Percentiles rank a stretch among this genome's conserved stretches.
phyloP scores from a whole-genome alignment of 2,888 invertebrate species.

The Zaprionus obscuricornis region DNA sequence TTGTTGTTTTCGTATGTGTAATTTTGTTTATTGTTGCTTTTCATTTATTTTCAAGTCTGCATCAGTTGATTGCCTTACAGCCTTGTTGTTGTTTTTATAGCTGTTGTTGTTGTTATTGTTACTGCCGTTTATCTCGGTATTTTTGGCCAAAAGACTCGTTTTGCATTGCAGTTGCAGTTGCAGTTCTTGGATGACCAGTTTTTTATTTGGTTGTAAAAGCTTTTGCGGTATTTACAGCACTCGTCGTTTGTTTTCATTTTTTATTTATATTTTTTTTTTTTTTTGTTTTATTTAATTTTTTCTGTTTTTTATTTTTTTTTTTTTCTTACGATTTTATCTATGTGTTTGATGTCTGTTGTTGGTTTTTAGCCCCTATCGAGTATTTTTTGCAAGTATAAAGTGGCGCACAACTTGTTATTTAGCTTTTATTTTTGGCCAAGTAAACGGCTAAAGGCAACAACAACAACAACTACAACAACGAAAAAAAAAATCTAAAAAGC shows the following conservation, averaged over 20 bases:
- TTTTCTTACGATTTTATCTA: slow-evolving; percentile 24
- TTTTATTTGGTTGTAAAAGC: slow-evolving; percentile 27
- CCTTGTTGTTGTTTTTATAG: slow-evolving; percentile 26
- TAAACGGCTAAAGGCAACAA: slow-evolving; percentile 30
- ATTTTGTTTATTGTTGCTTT: slow-evolving; percentile 12
- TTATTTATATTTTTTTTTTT: slow-evolving; percentile 19
- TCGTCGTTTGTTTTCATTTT: slow-evolving; percentile 17
- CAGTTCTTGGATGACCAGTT: slow-evolving; percentile 76
- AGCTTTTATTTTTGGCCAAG: slow-evolving; percentile 45
- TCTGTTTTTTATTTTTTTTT: slow-evolving; percentile 31
- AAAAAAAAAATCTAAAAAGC: slow-evolving; percentile 12
- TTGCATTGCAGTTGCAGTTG: slow-evolving; percentile 47
- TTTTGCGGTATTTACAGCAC: slow-evolving; percentile 59
- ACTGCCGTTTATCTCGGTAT: slow-evolving; percentile 18
- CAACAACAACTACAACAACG: not conserved
- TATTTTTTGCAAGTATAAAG: slow-evolving; percentile 24
- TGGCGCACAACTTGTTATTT: slow-evolving; percentile 48
- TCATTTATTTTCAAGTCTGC: slow-evolving; percentile 51
- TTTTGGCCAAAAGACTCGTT: slow-evolving; percentile 61
- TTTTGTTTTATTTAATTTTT: slow-evolving; percentile 24
- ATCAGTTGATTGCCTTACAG: slow-evolving; percentile 51
- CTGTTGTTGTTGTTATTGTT: slow-evolving; percentile 7
- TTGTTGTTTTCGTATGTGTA: slow-evolving; percentile 12
- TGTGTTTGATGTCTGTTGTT: slow-evolving; percentile 24
- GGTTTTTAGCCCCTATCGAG: slow-evolving; percentile 25